phyloP scores from a whole-genome alignment of 2,888 invertebrate species.

The Antheraea assamensis region DNA sequence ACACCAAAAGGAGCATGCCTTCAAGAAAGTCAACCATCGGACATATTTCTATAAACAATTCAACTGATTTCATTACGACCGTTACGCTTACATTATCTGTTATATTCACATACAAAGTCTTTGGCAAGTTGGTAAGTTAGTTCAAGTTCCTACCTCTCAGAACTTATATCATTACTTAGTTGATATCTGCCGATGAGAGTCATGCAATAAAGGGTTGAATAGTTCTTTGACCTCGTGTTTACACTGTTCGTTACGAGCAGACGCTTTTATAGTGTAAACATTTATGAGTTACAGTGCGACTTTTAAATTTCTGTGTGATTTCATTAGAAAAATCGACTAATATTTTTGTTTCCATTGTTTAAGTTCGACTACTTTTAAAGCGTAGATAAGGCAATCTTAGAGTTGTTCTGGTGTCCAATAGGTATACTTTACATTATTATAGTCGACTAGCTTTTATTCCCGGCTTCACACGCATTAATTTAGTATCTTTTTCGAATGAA shows the following conservation, averaged over 20 bases:
- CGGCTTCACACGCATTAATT: no score
- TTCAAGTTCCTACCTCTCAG: background rate
- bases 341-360: no score
- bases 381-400: no score
- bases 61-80: background rate
- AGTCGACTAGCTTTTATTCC: no score
- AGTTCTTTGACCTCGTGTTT: constrained; percentile 5
- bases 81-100: background rate
- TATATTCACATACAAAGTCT: background rate
- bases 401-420: no score
- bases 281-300: background rate
- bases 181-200: background rate
- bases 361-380: no score
- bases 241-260: background rate
- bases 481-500: no score
- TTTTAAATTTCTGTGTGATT: background rate
- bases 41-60: background rate
- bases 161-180: constrained; percentile 7
- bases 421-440: no score
- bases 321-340: no score
- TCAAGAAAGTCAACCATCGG: no score
- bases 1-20: no score
- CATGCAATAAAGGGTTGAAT: background rate
- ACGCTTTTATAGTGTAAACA: background rate
- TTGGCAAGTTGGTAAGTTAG: background rate